Base-by-base conservation (phyloP, 2,888 invertebrate genomes). In the Arctia plantaginis region DNA sequence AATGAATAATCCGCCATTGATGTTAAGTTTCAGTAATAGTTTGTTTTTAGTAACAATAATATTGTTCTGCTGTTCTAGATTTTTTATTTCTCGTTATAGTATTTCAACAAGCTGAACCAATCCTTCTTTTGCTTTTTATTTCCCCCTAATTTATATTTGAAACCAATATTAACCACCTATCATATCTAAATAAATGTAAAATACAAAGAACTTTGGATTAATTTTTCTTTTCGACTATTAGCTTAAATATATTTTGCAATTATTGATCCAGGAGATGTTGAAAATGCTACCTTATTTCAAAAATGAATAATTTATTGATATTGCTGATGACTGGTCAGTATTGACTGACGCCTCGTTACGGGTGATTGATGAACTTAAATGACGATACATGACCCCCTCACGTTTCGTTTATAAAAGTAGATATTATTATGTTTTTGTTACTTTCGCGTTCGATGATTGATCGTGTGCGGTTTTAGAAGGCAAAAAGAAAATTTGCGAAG, bases 321-420 rank as follows among this genome's bases (percentile, higher is more conserved):
- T 51, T 66, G 66, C 65, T 79, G 79, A 84, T 86, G 86, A 85
- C 87, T 85, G 86, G 87, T 85, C 86, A 85, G 78, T 85, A 81
- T 86, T 73, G 78, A 79, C 77, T 80, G 83, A 81, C 74, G 80
- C 78, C 76, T 71, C 71, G 66, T 66, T 77, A 70, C 64, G 70
- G 41, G 71, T 86, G 86, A 86, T 85, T 86, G 86, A 86, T 86
- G 81, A 75, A 79, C 76, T 72, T 66, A 79, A 80, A 84, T 82
- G 82, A 85, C 79, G 78, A 75, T 82, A 77, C 81, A 81, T 81
- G 83, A 81, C 73, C 81, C 78, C 72, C 74, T 78, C 77, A 79
- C 78, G 78, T 84, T 82, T 78, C 68, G 66, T 78, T 76, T 77
- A 70, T 69, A 64, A 74, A 73, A 69, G 55, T 41, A 69, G 51